Percentiles rank a stretch among this genome's conserved stretches.
phyloP scores from a whole-genome alignment of 2,113 vertebrate genomes.

The Galemys pyrenaicus region DNA sequence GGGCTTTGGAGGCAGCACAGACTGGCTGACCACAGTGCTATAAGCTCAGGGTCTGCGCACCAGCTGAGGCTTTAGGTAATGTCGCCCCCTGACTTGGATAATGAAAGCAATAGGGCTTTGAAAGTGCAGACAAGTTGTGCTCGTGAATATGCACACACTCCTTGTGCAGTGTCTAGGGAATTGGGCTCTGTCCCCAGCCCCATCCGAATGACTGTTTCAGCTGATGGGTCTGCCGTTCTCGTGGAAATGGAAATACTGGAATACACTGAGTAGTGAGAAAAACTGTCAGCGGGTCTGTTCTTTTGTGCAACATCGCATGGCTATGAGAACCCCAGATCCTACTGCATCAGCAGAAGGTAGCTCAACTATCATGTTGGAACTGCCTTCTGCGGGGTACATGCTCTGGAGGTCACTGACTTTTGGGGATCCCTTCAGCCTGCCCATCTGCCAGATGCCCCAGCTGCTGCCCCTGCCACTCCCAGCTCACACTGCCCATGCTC shows the following conservation, averaged over 20 bases:
- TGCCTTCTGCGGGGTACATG: not conserved
- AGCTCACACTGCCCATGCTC: fast-evolving
- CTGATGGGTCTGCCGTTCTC: not conserved
- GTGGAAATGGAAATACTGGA: not conserved
- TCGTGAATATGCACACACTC: not conserved
- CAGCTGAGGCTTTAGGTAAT: fast-evolving
- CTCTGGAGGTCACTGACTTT: not conserved
- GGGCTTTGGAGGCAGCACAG: not conserved
- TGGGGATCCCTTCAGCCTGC: not conserved
- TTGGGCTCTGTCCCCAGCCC: not conserved
- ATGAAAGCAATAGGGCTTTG: not conserved
- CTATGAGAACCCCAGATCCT: not conserved
- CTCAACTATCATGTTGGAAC: not conserved
- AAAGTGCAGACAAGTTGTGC: not conserved
- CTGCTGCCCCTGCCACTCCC: not conserved
- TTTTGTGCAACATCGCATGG: not conserved
- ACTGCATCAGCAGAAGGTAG: not conserved
- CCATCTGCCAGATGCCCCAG: fast-evolving
- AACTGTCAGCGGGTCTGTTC: not conserved
- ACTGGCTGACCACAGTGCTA: not conserved
- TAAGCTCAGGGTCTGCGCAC: not conserved
- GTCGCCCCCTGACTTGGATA: not conserved
- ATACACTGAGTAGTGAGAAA: not conserved
- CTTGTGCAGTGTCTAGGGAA: not conserved
- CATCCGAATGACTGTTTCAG: not conserved